phyloP scores from a whole-genome alignment of 2,113 vertebrate species.

The Miniopterus natalensis region DNA sequence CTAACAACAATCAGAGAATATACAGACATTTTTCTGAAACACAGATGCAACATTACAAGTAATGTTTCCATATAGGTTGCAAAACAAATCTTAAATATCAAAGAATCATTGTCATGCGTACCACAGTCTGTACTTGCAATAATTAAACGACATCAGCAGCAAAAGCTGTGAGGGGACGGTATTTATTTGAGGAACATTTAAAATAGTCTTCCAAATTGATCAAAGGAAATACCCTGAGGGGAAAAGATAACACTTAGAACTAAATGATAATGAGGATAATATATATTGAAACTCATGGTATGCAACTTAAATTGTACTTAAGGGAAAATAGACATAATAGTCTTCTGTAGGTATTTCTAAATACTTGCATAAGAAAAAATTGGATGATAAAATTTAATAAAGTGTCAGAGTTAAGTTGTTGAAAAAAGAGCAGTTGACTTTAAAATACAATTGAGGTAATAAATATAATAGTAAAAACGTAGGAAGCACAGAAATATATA shows the following conservation, averaged over 20 bases:
- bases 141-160: background rate
- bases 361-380: background rate
- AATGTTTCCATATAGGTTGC: background rate
- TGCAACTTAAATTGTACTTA: background rate
- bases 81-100: background rate
- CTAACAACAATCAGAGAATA: background rate
- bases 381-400: background rate
- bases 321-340: background rate
- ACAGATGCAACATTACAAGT: background rate
- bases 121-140: background rate
- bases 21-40: background rate
- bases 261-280: background rate
- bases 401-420: background rate
- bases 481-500: background rate
- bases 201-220: background rate
- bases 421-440: background rate
- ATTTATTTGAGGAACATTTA: background rate
- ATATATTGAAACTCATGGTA: background rate
- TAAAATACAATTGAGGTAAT: background rate
- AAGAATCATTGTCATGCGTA: background rate
- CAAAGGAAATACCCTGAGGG: background rate
- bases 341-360: background rate
- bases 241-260: background rate
- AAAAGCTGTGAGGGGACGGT: background rate
- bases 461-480: background rate